phyloP scores from a whole-genome alignment of 2,888 invertebrate genomes.

The Sphaerophoria rueppellii region DNA sequence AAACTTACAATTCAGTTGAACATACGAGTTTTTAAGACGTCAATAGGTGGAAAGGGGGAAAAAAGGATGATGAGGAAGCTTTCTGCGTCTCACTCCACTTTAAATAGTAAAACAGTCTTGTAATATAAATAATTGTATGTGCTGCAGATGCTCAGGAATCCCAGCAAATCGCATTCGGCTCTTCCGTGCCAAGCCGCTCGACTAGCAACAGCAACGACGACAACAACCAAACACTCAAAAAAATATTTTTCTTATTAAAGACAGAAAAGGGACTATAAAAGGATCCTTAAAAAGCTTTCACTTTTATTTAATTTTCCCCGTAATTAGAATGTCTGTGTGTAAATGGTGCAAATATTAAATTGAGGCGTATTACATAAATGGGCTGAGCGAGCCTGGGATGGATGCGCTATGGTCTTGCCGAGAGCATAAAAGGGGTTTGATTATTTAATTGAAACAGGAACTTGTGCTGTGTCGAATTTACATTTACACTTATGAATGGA shows the following conservation, averaged over 20 bases:
- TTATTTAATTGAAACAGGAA: slow-evolving; percentile 72
- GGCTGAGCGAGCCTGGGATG: slow-evolving; percentile 21
- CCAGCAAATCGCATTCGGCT: slow-evolving; percentile 12
- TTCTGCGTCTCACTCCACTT: too few relatives aligned
- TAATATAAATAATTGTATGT: slow-evolving; percentile 24
- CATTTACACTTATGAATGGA: slow-evolving; percentile 64
- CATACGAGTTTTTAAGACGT: too few relatives aligned
- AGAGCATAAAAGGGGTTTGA: slow-evolving; percentile 46
- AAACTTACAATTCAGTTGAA: too few relatives aligned
- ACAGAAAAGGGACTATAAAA: slow-evolving; percentile 26
- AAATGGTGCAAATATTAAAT: slow-evolving; percentile 71
- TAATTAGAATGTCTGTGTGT: slow-evolving; percentile 71
- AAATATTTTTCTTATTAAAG: slow-evolving; percentile 12
- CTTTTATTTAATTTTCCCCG: slow-evolving; percentile 71
- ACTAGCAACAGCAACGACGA: neutral
- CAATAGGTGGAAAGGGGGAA: too few relatives aligned
- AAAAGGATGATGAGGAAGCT: too few relatives aligned
- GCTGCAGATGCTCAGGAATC: slow-evolving; percentile 29
- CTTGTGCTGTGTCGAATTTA: slow-evolving; percentile 71
- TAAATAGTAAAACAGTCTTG: neutral
- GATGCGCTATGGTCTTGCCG: neutral
- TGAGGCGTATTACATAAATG: slow-evolving; percentile 32
- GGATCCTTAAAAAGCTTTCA: slow-evolving; percentile 70
- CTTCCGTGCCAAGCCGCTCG: neutral
- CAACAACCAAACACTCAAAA: slow-evolving; percentile 11